These are phyloP conservation scores for Thermophis baileyi DNA, from an alignment of 2,113 vertebrate species.

Conservation along the genomic window DNA sequence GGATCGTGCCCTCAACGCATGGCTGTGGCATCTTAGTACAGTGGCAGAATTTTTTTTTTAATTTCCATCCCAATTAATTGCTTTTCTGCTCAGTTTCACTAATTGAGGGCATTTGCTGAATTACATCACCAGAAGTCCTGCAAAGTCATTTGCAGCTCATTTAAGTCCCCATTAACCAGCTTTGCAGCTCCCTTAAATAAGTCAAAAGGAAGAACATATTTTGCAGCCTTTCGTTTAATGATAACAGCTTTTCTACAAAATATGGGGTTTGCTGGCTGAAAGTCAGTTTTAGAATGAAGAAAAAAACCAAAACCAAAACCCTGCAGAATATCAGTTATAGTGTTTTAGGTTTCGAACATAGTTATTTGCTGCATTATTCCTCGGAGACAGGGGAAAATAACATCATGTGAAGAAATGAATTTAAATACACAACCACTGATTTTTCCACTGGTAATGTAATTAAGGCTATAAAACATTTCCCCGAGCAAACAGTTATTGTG, in stretches of 20 bases:
- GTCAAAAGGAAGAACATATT: constrained; percentile 43
- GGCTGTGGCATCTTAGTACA: background rate
- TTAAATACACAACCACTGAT: constrained; percentile 60
- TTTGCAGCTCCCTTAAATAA: constrained; percentile 45
- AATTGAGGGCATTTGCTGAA: constrained; percentile 26
- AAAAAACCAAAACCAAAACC: background rate
- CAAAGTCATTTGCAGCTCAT: constrained; percentile 50
- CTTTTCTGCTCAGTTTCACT: constrained; percentile 48
- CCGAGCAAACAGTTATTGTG: constrained; percentile 59
- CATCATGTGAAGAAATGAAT: constrained; percentile 65
- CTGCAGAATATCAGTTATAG: constrained; percentile 53
- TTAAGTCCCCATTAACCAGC: constrained; percentile 46
- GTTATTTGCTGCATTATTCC: constrained; percentile 63
- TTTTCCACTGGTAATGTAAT: constrained; percentile 64
- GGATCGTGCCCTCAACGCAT: background rate
- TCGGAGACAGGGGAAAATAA: constrained; percentile 50
- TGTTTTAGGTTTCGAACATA: constrained; percentile 59
- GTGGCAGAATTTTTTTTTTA: constrained; percentile 1
- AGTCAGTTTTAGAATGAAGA: constrained; percentile 53
- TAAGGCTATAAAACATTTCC: constrained; percentile 66
- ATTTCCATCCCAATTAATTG: constrained; percentile 20
- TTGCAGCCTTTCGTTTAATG: constrained; percentile 58
- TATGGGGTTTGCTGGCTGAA: constrained; percentile 48
- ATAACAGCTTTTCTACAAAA: constrained; percentile 43
- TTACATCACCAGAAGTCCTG: constrained; percentile 39